phyloP scores from a whole-genome alignment of 2,888 invertebrate species.

The Orchesellides sinensis region DNA sequence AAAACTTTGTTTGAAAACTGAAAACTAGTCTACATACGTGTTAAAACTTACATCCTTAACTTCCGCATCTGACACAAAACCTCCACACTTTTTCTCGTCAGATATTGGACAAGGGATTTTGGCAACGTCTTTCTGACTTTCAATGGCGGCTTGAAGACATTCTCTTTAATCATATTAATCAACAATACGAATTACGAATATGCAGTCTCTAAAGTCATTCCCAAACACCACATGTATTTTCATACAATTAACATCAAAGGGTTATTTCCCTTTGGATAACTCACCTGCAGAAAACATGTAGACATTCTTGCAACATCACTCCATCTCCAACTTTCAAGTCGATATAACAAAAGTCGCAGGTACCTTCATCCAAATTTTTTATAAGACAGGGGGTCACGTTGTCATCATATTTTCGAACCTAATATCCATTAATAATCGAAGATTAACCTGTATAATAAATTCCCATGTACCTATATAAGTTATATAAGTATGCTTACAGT shows the following conservation, averaged over 20 bases:
- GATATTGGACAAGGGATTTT: slow-evolving; percentile 23
- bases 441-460: no score
- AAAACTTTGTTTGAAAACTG: no score
- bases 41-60: slow-evolving; percentile 53
- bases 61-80: slow-evolving; percentile 41
- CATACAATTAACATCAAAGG: no score
- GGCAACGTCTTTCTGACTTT: slow-evolving; percentile 1
- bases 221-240: no score
- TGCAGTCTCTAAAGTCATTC: no score
- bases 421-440: no score
- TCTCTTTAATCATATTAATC: not conserved
- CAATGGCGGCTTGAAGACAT: slow-evolving; percentile 31
- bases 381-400: not conserved
- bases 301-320: slow-evolving; percentile 28
- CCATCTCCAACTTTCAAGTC: not conserved
- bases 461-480: no score
- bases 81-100: slow-evolving; percentile 31
- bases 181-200: no score
- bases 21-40: no score
- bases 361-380: not conserved
- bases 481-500: no score
- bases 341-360: not conserved
- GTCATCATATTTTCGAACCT: not conserved
- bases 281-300: slow-evolving; percentile 40
- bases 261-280: not conserved